phyloP scores from a whole-genome alignment of 2,888 invertebrate species.

The Drosophila stalkeri region DNA sequence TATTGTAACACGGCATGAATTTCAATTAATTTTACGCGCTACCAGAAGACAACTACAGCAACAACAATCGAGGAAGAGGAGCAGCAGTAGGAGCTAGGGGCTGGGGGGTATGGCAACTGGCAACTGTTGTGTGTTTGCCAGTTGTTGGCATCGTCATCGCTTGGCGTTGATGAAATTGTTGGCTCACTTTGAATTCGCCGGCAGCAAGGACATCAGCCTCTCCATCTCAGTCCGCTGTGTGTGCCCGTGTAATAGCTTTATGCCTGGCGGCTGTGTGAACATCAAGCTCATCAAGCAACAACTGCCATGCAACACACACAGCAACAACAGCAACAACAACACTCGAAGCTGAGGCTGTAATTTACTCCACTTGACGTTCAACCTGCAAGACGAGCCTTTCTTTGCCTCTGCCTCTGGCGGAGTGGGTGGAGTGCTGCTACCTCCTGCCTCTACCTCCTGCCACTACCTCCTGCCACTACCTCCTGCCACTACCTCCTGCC shows the following conservation, averaged over 20 bases:
- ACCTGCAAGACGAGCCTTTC: constrained; percentile 43
- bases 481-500: not conserved
- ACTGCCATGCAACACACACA: constrained; percentile 49
- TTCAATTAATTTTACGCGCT: constrained; percentile 79
- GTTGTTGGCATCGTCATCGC: constrained; percentile 50
- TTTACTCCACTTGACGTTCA: constrained; percentile 65
- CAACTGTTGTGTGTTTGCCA: constrained; percentile 32
- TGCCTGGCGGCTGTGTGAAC: constrained; percentile 84
- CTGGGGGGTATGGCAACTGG: constrained; percentile 6
- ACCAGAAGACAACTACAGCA: constrained; percentile 54
- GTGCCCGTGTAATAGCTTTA: constrained; percentile 78
- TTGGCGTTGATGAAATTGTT: constrained; percentile 80
- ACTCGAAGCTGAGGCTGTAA: constrained; percentile 53
- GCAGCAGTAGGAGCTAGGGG: not conserved
- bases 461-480: not conserved
- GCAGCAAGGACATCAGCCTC: constrained; percentile 75
- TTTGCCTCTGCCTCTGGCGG: constrained; percentile 29
- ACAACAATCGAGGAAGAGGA: constrained; percentile 4
- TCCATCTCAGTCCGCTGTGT: constrained; percentile 6
- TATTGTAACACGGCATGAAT: constrained; percentile 79
- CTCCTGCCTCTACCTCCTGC: not conserved
- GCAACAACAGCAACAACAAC: constrained; percentile 38
- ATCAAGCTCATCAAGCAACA: constrained; percentile 75
- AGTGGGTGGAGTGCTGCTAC: constrained; percentile 71
- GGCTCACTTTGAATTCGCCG: constrained; percentile 80